These are phyloP conservation scores for Alloscopus bannaensis DNA, from an alignment of 2,888 invertebrate genomes.

Conservation along the genomic window DNA sequence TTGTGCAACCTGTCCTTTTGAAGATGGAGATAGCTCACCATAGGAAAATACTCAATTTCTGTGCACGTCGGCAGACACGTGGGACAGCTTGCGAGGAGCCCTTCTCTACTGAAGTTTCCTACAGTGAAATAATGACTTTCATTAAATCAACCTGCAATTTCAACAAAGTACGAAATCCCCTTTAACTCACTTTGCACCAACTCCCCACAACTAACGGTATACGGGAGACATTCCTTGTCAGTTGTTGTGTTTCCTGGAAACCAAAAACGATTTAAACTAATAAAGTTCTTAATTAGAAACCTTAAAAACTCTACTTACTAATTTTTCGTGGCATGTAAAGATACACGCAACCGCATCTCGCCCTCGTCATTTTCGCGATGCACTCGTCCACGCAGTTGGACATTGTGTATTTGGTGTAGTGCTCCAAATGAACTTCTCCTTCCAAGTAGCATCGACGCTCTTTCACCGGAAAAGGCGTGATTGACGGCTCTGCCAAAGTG, in stretches of 20 bases:
- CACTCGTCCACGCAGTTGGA: constrained; percentile 68
- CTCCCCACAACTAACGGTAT: constrained; percentile 62
- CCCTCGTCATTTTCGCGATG: constrained; percentile 49
- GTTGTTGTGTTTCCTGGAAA: constrained; percentile 30
- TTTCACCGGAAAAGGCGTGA: constrained; percentile 13
- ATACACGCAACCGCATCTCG: constrained; percentile 56
- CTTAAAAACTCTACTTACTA: constrained; percentile 12
- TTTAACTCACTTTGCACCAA: constrained; percentile 56
- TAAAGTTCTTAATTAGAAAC: no score
- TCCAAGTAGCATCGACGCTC: constrained; percentile 66
- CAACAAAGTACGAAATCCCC: not conserved
- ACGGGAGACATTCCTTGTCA: no score
- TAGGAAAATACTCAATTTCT: constrained; percentile 59
- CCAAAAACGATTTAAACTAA: no score
- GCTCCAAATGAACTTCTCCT: constrained; percentile 49
- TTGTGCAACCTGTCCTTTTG: not conserved
- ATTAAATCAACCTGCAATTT: not conserved
- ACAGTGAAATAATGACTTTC: not conserved
- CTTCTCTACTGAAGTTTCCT: constrained; percentile 26
- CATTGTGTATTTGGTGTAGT: constrained; percentile 65
- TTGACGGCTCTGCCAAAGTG: constrained; percentile 26
- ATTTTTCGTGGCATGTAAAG: constrained; percentile 69
- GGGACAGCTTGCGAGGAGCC: constrained; percentile 18
- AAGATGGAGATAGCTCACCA: constrained; percentile 25
- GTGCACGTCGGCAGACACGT: constrained; percentile 60